These are phyloP conservation scores for Erebia aethiops DNA, from an alignment of 2,888 invertebrate genomes.

Conservation along the genomic window DNA sequence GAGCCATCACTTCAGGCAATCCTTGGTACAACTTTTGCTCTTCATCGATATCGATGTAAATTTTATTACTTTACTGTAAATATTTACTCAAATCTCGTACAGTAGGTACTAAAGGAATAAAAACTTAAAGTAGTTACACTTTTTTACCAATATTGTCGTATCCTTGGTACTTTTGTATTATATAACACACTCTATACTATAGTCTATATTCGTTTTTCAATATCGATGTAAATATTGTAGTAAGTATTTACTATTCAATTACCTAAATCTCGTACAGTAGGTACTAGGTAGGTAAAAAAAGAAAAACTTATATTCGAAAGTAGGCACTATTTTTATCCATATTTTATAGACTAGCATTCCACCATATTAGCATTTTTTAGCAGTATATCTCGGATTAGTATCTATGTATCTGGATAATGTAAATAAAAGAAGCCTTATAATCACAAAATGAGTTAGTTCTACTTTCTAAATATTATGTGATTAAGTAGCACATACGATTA, in stretches of 20 bases:
- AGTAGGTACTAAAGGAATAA: too few relatives aligned
- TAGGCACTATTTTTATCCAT: not conserved
- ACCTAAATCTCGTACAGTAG: not conserved
- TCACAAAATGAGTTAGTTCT: constrained; percentile 9
- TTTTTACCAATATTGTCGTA: too few relatives aligned
- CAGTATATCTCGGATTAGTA: constrained; percentile 10
- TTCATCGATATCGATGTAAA: too few relatives aligned
- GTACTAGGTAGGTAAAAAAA: not conserved
- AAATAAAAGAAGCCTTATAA: constrained; percentile 10
- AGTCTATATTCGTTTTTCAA: too few relatives aligned
- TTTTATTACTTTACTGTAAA: too few relatives aligned
- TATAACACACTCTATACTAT: too few relatives aligned
- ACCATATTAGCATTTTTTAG: constrained; percentile 9
- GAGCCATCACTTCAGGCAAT: too few relatives aligned
- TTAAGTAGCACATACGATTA: constrained; percentile 12
- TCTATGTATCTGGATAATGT: constrained; percentile 9
- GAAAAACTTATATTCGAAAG: not conserved
- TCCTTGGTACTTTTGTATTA: too few relatives aligned
- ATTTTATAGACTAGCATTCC: not conserved
- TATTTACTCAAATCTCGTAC: too few relatives aligned
- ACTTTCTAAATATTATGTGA: constrained; percentile 22
- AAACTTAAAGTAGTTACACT: too few relatives aligned
- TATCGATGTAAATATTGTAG: too few relatives aligned
- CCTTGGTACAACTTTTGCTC: too few relatives aligned
- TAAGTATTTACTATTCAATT: not conserved